phyloP scores from a whole-genome alignment of 2,113 vertebrate species.

The Bungarus multicinctus region DNA sequence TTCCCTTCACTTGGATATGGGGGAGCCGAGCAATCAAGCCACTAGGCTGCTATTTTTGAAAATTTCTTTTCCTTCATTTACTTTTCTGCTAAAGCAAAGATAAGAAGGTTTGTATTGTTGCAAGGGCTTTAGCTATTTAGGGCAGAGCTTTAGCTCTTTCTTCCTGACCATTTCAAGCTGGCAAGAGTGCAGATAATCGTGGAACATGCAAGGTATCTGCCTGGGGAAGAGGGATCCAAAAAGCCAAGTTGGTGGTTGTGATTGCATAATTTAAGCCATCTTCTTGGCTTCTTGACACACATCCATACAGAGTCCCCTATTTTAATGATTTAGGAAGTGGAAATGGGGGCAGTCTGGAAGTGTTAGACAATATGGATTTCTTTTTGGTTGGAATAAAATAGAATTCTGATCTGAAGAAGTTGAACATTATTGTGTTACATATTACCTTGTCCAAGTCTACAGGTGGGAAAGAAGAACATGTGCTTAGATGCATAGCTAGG shows the following conservation, averaged over 20 bases:
- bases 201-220: neutral
- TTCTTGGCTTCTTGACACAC: neutral
- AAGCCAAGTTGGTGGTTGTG: neutral
- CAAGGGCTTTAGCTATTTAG: neutral
- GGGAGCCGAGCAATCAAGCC: neutral
- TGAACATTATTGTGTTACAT: neutral
- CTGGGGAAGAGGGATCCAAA: neutral
- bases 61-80: neutral
- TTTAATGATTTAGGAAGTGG: neutral
- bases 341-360: neutral
- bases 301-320: neutral
- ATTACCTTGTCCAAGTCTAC: neutral
- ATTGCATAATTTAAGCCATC: neutral
- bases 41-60: neutral
- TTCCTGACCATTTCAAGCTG: neutral
- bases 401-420: neutral
- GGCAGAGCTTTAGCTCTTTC: neutral
- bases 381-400: neutral
- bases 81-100: neutral
- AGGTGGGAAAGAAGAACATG: neutral
- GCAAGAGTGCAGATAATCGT: neutral
- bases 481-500: neutral
- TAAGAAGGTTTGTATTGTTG: neutral
- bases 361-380: neutral
- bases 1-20: neutral